Conservation (phyloP, 2,888 invertebrate species). For the Erebia palarica region DNA sequence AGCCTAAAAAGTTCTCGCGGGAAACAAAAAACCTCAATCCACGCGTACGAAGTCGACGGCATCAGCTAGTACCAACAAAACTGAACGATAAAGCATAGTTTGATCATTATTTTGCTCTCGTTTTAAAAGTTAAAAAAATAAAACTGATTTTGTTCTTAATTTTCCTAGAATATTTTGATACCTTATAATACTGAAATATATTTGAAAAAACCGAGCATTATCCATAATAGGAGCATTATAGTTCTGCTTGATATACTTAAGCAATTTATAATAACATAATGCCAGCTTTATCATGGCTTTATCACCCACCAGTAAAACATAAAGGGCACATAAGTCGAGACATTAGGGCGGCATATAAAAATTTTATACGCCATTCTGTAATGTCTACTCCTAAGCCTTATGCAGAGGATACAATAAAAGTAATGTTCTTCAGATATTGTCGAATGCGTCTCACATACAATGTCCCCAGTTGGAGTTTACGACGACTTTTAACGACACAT, state of each 20-base stretch:
- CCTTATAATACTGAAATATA: too few species aligned
- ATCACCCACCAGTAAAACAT: slow-evolving; percentile 16
- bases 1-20: too few species aligned
- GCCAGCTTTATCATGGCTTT: slow-evolving; percentile 8
- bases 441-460: slow-evolving; percentile 32
- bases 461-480: slow-evolving; percentile 30
- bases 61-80: too few species aligned
- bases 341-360: slow-evolving; percentile 25
- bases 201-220: too few species aligned
- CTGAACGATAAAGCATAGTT: too few species aligned
- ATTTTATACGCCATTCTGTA: slow-evolving; percentile 23
- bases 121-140: too few species aligned
- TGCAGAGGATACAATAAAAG: slow-evolving; percentile 24
- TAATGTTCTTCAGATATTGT: slow-evolving; percentile 29
- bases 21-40: too few species aligned
- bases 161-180: too few species aligned
- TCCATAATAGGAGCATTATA: too few species aligned
- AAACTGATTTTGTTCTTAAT: too few species aligned
- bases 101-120: too few species aligned
- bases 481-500: slow-evolving; percentile 31
- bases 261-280: neutral
- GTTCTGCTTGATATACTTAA: neutral
- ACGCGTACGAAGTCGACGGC: too few species aligned
- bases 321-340: slow-evolving; percentile 16
- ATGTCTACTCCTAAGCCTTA: slow-evolving; percentile 25